Percentiles rank a stretch among this genome's conserved stretches.
Evolutionary conservation across 1,140 invertebrate genomes (phyloP).

Genomic region (Phthorimaea operculella): DNA sequence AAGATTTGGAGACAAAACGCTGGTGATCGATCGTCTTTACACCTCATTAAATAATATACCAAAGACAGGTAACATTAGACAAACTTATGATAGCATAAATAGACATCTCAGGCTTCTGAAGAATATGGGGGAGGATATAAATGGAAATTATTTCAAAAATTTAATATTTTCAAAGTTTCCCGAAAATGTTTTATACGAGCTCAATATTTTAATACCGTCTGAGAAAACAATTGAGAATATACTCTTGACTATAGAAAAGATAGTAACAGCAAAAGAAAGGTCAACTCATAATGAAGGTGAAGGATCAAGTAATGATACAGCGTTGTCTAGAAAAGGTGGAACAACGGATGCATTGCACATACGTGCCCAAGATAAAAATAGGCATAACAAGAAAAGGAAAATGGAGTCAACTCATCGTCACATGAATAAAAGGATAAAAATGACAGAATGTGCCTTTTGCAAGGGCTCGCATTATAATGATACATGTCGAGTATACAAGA

Average conservation of each 20-base stretch:
- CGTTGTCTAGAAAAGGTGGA: background rate
- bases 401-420: too few relatives aligned
- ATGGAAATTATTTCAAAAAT: background rate
- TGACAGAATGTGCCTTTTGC: constrained; percentile 4
- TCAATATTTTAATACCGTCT: background rate
- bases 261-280: background rate
- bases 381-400: background rate
- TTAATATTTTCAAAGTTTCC: constrained; percentile 4
- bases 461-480: constrained; percentile 6
- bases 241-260: background rate
- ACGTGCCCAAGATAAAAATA: background rate
- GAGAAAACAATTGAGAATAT: background rate
- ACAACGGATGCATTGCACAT: background rate
- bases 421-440: background rate
- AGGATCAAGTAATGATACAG: background rate
- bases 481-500: background rate
- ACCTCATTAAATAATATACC: background rate
- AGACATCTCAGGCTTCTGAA: background rate
- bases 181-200: background rate
- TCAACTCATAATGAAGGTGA: background rate
- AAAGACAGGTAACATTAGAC: background rate
- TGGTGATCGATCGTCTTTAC: background rate
- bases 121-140: background rate
- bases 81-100: background rate
- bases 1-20: background rate